phyloP scores from a whole-genome alignment of 2,113 vertebrate genomes.

The Okapia johnstoni region DNA sequence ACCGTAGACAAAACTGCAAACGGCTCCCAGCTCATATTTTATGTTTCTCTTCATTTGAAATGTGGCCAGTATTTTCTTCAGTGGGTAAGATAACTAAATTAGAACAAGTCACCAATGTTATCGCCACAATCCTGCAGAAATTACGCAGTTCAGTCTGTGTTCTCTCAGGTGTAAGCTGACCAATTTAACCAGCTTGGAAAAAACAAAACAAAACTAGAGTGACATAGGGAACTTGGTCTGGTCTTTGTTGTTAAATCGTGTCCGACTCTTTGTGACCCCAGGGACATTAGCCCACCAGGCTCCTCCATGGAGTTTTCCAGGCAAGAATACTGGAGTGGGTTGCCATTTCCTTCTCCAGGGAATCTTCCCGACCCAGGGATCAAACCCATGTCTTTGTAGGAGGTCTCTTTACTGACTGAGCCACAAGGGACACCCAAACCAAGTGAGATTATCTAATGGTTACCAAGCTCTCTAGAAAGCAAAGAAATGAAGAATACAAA shows the following conservation, averaged over 20 bases:
- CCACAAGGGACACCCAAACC: background rate
- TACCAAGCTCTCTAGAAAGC: background rate
- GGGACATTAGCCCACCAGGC: background rate
- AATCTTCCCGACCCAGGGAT: background rate
- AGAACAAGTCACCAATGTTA: background rate
- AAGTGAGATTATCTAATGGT: background rate
- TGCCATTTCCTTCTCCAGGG: background rate
- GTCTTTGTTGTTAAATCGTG: background rate
- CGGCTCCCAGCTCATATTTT: background rate
- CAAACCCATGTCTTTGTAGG: background rate
- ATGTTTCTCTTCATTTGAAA: background rate
- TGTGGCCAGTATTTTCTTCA: background rate
- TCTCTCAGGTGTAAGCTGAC: background rate
- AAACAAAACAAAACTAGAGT: background rate
- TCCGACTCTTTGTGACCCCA: background rate
- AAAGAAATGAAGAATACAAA: background rate
- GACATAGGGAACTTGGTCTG: background rate
- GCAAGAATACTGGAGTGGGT: background rate
- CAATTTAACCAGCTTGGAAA: background rate
- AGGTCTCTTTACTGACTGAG: background rate
- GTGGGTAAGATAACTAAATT: background rate
- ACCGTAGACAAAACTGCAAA: background rate
- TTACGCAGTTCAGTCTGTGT: background rate
- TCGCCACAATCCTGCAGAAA: background rate
- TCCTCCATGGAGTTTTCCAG: background rate